Percentiles rank a stretch among this genome's conserved stretches.
Conservation (phyloP, 1,140 invertebrate species). For the Zelostemma sp. region DNA sequence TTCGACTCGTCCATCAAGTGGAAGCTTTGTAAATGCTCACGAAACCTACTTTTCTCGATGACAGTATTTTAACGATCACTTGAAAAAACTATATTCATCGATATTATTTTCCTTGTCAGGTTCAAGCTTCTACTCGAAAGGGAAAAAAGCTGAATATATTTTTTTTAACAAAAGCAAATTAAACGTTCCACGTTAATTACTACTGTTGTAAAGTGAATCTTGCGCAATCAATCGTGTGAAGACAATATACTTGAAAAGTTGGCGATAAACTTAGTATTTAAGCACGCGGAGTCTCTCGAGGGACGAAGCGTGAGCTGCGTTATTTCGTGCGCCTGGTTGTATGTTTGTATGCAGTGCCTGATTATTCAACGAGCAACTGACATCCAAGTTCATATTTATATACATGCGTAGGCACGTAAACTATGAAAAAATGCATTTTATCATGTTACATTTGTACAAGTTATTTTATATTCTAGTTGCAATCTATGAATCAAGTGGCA, state of each 20-base stretch:
- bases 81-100: too few species aligned
- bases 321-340: conserved; percentile 4
- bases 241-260: conserved; percentile 34
- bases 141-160: conserved; percentile 25
- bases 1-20: conserved; percentile 24
- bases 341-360: neutral
- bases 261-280: conserved; percentile 25
- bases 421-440: conserved; percentile 31
- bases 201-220: conserved; percentile 10
- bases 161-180: conserved; percentile 30
- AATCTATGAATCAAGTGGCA: conserved; percentile 13
- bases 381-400: conserved; percentile 41
- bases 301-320: conserved; percentile 13
- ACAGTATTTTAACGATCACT: too few species aligned
- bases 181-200: conserved; percentile 20
- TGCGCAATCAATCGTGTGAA: conserved; percentile 32
- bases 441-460: conserved; percentile 27
- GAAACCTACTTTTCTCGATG: conserved; percentile 32
- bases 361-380: conserved; percentile 14
- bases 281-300: conserved; percentile 14
- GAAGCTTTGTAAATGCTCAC: conserved; percentile 28
- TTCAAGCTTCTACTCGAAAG: too few species aligned
- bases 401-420: conserved; percentile 27
- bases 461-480: conserved; percentile 29
- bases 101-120: too few species aligned